Base-by-base conservation (phyloP, 35 echinoderm and acorn worm genomes). In the Antedon bifida region DNA sequence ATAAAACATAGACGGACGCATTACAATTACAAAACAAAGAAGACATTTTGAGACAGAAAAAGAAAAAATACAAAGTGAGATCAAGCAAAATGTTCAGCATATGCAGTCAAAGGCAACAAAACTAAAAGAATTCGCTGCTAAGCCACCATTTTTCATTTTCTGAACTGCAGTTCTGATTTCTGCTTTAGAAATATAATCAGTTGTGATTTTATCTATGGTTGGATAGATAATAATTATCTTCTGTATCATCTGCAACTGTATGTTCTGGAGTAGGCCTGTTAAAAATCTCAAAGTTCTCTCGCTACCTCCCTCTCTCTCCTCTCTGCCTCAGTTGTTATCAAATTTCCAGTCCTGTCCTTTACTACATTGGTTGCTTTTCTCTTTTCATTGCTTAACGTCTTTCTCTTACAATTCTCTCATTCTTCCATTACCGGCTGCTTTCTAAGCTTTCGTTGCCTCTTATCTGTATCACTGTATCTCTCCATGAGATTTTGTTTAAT, bases 401-500 rank as follows among this genome's bases (percentile, higher is more conserved):
- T 82, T 31, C 23, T 83, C 26, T 13, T 83, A 88, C 9, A 88
- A 26, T 77, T 88, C 30, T 39, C 30, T 83, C 44, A 76, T 28
- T 35, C n/a, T 64, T 33, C 23, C 51, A 64, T 64, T 44, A 16
- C 39, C 39, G 16, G 19, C 51, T 64, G 39, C 39, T 64, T 76
- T 46, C 64, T 31, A 39, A 11, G 36, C 34, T 31, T 82, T 1
- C 34, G 26, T 5, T n/a, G 36, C n/a, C n/a, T 26, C 34, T 29
- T 76, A 56, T 77, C 35, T 33, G 83, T 77, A 31, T n/a, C 82
- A 28, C 77, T 44, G 51, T 89, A 79, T 51, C 38, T 73, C 26
- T 32, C 30, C 73, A 12, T 38, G 26, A 79, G 17, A 33, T 80
- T 46, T 79, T 89, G 73, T 80, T 84, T 84, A 21, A 84, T 83